phyloP scores from a whole-genome alignment of 1,140 invertebrate genomes.

The Caenorhabditis inopinata region DNA sequence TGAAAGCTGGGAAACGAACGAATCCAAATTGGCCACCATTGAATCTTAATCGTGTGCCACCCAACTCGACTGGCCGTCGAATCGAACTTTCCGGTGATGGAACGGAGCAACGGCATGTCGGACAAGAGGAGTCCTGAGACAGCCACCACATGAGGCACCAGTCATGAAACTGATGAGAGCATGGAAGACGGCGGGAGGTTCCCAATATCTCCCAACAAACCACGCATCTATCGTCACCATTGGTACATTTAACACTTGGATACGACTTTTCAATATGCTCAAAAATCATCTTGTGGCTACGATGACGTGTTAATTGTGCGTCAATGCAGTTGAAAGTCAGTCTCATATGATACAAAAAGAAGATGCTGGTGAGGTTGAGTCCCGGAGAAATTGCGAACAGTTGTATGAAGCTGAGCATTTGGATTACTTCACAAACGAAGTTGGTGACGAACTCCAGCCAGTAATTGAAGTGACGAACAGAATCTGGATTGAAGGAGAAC shows the following conservation, averaged over 20 bases:
- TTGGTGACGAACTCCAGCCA: conserved; percentile 22
- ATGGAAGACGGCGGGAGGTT: conserved; percentile 18
- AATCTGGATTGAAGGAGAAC: conserved; percentile 36
- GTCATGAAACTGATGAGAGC: conserved; percentile 42
- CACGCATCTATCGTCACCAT: conserved; percentile 3
- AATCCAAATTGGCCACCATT: not conserved
- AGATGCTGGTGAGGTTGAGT: conserved; percentile 43
- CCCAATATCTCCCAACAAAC: conserved; percentile 43
- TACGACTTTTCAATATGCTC: conserved; percentile 23
- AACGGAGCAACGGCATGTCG: conserved; percentile 29
- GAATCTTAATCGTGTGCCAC: not conserved
- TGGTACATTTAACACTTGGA: not conserved
- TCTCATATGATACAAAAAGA: conserved; percentile 45
- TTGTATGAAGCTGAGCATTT: conserved; percentile 22
- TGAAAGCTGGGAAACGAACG: not conserved
- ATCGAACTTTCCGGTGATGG: not conserved
- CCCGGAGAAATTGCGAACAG: not conserved
- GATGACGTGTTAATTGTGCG: not conserved
- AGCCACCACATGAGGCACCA: conserved; percentile 50
- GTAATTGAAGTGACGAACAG: conserved; percentile 37
- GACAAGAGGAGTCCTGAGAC: conserved; percentile 43
- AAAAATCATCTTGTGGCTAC: conserved; percentile 38
- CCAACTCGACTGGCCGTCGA: not conserved
- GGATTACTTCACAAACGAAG: not conserved
- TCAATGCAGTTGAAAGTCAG: conserved; percentile 25